Evolutionary conservation across 2,888 invertebrate species (phyloP).

Genomic region (Adelphocoris suturalis): DNA sequence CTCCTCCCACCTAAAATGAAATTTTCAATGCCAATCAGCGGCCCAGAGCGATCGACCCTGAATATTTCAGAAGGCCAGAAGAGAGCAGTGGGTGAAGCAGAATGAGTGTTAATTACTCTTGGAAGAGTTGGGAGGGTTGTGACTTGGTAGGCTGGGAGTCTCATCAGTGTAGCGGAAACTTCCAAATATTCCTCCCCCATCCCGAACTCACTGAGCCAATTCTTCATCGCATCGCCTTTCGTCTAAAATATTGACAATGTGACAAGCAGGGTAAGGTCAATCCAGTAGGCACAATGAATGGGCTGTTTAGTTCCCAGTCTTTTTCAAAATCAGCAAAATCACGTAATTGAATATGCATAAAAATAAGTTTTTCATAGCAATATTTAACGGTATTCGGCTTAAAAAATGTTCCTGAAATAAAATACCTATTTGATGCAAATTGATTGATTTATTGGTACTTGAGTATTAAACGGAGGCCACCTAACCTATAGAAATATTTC

Average conservation of each 20-base stretch:
- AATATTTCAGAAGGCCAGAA: not conserved
- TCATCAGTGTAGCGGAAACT: conserved; percentile 11
- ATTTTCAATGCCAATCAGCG: conserved; percentile 19
- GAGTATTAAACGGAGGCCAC: too few species aligned
- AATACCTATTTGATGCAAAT: too few species aligned
- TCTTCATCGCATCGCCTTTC: not conserved
- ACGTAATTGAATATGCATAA: too few species aligned
- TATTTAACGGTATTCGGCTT: too few species aligned
- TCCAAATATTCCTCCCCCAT: not conserved
- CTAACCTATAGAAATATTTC: too few species aligned
- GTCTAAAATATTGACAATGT: not conserved
- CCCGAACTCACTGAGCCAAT: not conserved
- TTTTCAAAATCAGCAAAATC: too few species aligned
- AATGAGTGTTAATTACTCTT: conserved; percentile 13
- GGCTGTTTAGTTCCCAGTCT: too few species aligned
- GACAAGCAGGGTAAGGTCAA: too few species aligned
- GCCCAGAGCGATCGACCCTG: not conserved
- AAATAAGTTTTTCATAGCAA: too few species aligned
- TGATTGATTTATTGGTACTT: too few species aligned
- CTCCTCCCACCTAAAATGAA: not conserved
- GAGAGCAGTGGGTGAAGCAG: not conserved
- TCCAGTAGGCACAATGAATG: too few species aligned
- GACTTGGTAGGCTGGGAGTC: not conserved
- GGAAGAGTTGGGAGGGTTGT: not conserved
- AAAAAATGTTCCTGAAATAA: too few species aligned